phyloP scores from a whole-genome alignment of 2,888 invertebrate genomes.

The Rotaria magnacalcarata region DNA sequence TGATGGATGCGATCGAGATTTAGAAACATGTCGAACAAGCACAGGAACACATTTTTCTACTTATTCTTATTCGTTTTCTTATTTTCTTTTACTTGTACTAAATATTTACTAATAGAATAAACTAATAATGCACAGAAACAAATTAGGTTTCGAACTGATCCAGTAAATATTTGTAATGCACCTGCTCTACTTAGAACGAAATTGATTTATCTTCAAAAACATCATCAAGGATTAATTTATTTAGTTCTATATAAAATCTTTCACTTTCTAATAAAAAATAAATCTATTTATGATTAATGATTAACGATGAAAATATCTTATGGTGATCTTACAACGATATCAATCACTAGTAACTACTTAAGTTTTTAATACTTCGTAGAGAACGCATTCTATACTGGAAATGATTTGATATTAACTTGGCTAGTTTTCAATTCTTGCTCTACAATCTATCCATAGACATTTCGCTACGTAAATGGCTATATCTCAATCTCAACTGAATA shows the following conservation, averaged over 20 bases:
- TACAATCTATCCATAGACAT: no score
- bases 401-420: no score
- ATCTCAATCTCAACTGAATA: no score
- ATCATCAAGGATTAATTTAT: background rate
- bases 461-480: no score
- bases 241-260: background rate
- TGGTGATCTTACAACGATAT: no score
- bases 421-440: no score
- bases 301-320: no score
- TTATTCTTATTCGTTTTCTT: background rate
- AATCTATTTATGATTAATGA: no score
- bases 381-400: no score
- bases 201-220: background rate
- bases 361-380: no score
- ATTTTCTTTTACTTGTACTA: background rate
- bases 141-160: background rate
- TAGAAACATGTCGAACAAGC: slow-evolving; percentile 21
- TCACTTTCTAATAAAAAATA: background rate
- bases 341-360: no score
- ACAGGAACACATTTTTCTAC: background rate
- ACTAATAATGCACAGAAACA: background rate
- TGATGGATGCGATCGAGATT: slow-evolving; percentile 20
- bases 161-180: background rate
- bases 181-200: background rate
- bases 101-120: slow-evolving; percentile 6